Base-by-base conservation (phyloP, 2,888 invertebrate genomes). In the Anoncus sp. region DNA sequence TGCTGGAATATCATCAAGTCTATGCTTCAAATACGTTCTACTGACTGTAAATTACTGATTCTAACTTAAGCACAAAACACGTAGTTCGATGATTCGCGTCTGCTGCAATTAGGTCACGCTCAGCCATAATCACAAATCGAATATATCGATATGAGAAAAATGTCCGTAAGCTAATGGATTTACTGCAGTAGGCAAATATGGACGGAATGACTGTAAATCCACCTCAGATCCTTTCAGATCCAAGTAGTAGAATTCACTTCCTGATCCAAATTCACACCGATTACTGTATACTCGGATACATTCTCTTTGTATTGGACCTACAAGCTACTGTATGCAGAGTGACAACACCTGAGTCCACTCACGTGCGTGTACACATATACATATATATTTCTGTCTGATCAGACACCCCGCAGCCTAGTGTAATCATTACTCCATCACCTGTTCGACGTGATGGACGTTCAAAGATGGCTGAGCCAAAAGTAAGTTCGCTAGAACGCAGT, bases 361-460 rank as follows among this genome's bases (percentile, higher is more conserved):
- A 65, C 69, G 72, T 72, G 72, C 63, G 35, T 55, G 55, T 65
- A 57, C 53, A 5, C 38, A 18, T 27, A 24, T 53, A 40, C 14
- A 53, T 40, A 47, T 16, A 27, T 12, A 24, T 49, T 12, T 16
- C 20, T 49, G 49, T 47, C 49, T 18, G 49, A 49, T 53, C 66
- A 35, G 27, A 10, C 22, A 38, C 27, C 27, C 18, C 45, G 49
- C 49, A 40, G 69, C 22, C 45, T n/a, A 24, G 60, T 60, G 70
- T 72, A 60, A 71, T 69, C 57, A 72, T 75, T 69, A 72, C 66
- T 55, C 72, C 31, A 31, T 31, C 31, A 67, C 45, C 72, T 75
- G 67, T 69, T 72, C 27, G 40, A 55, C 60, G 57, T 73, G 77
- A 75, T 69, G 59, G 77, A 80, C 63, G 73, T 63, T 75, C 59